Evolutionary conservation across 2,888 invertebrate species (phyloP).

Genomic region (Ennomos fuscantarius): DNA sequence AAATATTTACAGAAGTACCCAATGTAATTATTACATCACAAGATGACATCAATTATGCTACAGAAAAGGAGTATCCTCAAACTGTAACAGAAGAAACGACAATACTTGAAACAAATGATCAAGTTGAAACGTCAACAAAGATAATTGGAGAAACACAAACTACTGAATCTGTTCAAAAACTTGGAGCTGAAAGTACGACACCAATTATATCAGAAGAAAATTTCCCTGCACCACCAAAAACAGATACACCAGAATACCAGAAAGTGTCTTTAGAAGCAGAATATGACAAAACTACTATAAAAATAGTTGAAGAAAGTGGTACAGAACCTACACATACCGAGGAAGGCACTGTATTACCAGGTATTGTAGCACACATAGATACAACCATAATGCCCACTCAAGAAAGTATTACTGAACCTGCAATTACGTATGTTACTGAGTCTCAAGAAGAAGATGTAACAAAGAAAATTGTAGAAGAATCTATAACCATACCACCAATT

Average conservation of each 20-base stretch:
- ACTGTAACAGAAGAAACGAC: constrained; percentile 10
- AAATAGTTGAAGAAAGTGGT: constrained; percentile 3
- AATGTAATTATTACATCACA: constrained; percentile 8
- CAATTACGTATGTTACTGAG: background rate
- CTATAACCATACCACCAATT: constrained; percentile 3
- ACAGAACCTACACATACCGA: constrained; percentile 2
- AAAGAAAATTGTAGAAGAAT: background rate
- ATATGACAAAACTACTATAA: constrained; percentile 17
- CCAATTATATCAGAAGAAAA: constrained; percentile 5
- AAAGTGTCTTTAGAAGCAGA: constrained; percentile 15
- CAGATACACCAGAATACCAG: constrained; percentile 1
- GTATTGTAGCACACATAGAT: background rate
- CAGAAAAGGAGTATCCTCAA: constrained; percentile 4
- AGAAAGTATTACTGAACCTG: constrained; percentile 13
- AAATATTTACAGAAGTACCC: constrained; percentile 8
- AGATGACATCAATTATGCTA: constrained; percentile 1
- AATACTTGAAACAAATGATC: constrained; percentile 4
- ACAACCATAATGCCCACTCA: constrained; percentile 1
- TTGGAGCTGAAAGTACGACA: constrained; percentile 5
- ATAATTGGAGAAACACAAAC: constrained; percentile 5
- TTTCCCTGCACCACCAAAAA: constrained; percentile 7
- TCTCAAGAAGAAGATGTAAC: constrained; percentile 2
- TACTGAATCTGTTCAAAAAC: constrained; percentile 8
- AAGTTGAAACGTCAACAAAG: constrained; percentile 7
- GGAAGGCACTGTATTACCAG: constrained; percentile 3